A percentile compares a stretch with the other conserved stretches of the same genome.
These are phyloP conservation scores for Typhlomys cinereus DNA, from an alignment of 2,113 vertebrate species.

Conservation along the genomic window DNA sequence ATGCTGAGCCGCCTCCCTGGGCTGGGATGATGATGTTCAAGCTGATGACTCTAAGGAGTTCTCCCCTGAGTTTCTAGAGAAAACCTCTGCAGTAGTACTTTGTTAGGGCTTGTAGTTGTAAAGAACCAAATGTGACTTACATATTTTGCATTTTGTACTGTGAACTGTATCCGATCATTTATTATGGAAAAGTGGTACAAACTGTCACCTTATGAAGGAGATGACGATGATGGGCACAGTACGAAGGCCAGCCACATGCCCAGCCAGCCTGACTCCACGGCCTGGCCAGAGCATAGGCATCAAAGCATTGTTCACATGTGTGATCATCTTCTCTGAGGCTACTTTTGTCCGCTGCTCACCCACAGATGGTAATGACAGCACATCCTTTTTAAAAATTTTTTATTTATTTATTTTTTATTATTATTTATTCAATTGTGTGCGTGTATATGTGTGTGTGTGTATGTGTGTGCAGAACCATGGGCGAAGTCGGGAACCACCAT, in stretches of 20 bases:
- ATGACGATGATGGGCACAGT: not conserved
- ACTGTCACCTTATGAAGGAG: not conserved
- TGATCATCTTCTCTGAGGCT: not conserved
- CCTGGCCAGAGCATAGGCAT: not conserved
- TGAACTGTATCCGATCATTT: constrained; percentile 26
- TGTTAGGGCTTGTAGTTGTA: not conserved
- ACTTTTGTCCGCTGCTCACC: not conserved
- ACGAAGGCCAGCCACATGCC: not conserved
- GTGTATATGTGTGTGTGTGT: too few relatives aligned
- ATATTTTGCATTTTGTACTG: not conserved
- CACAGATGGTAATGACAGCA: not conserved
- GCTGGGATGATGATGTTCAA: too few relatives aligned
- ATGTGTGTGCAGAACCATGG: too few relatives aligned
- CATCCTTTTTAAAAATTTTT: too few relatives aligned
- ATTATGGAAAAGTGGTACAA: constrained; percentile 1
- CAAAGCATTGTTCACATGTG: not conserved
- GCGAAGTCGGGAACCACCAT: too few relatives aligned
- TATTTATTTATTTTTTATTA: too few relatives aligned
- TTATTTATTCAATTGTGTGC: too few relatives aligned
- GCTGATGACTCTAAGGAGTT: not conserved
- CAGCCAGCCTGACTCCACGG: not conserved
- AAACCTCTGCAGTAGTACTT: not conserved
- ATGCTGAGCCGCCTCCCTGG: too few relatives aligned
- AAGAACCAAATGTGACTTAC: not conserved
- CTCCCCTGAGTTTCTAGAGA: not conserved